Base-by-base conservation (phyloP, 1,140 invertebrate genomes). In the Stratiolaelaps scimitus region DNA sequence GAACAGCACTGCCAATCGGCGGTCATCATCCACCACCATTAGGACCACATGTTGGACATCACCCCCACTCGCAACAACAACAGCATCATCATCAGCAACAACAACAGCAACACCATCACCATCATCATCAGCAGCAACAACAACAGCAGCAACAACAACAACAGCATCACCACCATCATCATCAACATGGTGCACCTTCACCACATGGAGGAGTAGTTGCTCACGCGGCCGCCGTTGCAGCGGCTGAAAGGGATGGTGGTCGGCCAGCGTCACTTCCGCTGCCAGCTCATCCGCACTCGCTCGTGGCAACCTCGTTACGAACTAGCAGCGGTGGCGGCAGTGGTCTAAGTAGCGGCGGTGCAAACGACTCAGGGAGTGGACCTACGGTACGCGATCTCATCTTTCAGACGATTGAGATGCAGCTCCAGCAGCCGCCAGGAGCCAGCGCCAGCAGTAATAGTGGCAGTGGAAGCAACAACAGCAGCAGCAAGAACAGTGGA, bases 271-370 rank as follows among this genome's bases (percentile, higher is more conserved):
- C 66, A 4, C 15, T 19, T 40, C 28, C 19, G 34, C 6, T 44
- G 20, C 28, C 28, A 64, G 30, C 10, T 67, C 71, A 64, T 69
- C 73, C 1, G 72, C 74, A 64, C 29, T 26, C 1, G 19, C 28
- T 23, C 28, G 47, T 53, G 47, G 19, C 69, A 65, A 20, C 40
- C 46, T 30, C 53, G 60, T n/a, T 65, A 43, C 30, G 65, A 69
- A 19, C 26, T 46, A 0, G 67, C 66, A 66, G 60, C 47, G 43
- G 67, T 65, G 60, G 60, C 47, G 43, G 64, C 67, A 20, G 56
- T n/a, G 34, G 19, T 15, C 17, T 30, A 20, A 30, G 40, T 23
- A 19, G 26, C 30, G 40, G 43, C 10, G 34, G 34, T 10, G 34
- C 34, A 40, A 40, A 40, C 34, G 34, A 40, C 34, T 40, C 34